Conservation (phyloP, 2,888 invertebrate species). For the Drosophila mulleri region DNA sequence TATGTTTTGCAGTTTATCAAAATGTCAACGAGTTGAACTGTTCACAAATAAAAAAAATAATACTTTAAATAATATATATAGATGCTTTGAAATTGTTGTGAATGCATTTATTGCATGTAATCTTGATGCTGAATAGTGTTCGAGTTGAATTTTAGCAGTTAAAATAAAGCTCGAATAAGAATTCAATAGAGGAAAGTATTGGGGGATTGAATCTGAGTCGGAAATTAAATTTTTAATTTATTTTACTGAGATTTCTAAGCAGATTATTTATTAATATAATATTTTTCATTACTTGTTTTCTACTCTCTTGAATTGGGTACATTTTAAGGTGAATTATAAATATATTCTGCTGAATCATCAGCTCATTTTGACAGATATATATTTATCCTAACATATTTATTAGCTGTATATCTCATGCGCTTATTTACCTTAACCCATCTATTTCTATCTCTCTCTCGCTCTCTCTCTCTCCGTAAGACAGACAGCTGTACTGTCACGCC, state of each 20-base stretch:
- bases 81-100: not conserved
- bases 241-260: too few species aligned
- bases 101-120: not conserved
- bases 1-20: conserved; percentile 11
- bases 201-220: too few species aligned
- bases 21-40: conserved; percentile 4
- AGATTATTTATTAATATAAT: too few species aligned
- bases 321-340: not conserved
- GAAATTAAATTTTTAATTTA: too few species aligned
- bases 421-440: not conserved
- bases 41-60: not conserved
- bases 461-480: not conserved
- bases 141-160: not conserved
- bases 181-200: too few species aligned
- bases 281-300: too few species aligned
- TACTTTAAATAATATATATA: not conserved
- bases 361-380: not conserved
- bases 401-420: not conserved
- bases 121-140: not conserved
- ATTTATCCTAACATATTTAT: not conserved
- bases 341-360: not conserved
- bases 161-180: too few species aligned
- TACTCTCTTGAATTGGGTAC: not conserved
- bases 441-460: not conserved
- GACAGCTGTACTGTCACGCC: conserved; percentile 29